Evolutionary conservation across 2,888 invertebrate genomes (phyloP).

Genomic region (Caenorhabditis sp.): DNA sequence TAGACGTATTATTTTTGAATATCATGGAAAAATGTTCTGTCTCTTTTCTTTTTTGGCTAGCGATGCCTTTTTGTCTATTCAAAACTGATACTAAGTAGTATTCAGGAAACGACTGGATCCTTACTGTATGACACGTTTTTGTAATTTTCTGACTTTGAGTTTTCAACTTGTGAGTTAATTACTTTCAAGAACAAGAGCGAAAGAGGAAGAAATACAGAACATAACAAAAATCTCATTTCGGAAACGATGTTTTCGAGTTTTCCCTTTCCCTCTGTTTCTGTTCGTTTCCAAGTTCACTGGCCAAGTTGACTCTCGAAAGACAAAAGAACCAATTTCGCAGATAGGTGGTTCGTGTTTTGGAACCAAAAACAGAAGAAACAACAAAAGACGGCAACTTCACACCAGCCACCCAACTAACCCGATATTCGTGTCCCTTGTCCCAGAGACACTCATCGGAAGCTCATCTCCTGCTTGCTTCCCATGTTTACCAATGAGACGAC

Average conservation of each 20-base stretch:
- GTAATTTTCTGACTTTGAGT: too few species aligned
- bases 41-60: slow-evolving; percentile 5
- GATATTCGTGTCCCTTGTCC: not conserved
- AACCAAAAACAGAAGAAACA: not conserved
- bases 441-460: not conserved
- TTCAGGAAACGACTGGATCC: too few species aligned
- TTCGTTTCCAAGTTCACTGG: slow-evolving; percentile 3
- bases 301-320: not conserved
- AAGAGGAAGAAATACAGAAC: too few species aligned
- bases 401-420: not conserved
- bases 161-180: too few species aligned
- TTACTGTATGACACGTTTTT: too few species aligned
- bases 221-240: slow-evolving; percentile 52
- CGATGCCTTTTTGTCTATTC: slow-evolving; percentile 11
- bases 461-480: not conserved
- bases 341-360: not conserved
- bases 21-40: slow-evolving; percentile 19
- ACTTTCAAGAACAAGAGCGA: not conserved
- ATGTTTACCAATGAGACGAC: slow-evolving; percentile 10
- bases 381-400: not conserved
- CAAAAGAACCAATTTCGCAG: not conserved
- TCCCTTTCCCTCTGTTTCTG: too few species aligned
- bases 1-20: slow-evolving; percentile 47
- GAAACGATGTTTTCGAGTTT: slow-evolving; percentile 44
- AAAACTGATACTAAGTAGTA: too few species aligned